These are phyloP conservation scores for Orycteropus afer DNA, from an alignment of 2,113 vertebrate genomes.

Conservation along the genomic window DNA sequence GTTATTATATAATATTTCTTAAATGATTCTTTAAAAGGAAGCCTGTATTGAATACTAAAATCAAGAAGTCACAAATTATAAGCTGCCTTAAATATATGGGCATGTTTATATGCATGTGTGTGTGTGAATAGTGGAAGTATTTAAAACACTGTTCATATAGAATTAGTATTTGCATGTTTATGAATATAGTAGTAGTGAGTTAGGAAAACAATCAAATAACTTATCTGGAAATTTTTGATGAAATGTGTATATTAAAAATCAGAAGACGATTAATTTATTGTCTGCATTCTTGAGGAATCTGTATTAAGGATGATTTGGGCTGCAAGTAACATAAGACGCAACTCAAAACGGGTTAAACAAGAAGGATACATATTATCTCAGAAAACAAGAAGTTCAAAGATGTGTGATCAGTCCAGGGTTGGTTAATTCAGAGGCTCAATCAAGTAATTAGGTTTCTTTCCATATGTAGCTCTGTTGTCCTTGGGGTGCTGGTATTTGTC, in stretches of 20 bases:
- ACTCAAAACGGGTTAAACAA: background rate
- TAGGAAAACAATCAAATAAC: background rate
- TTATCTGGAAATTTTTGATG: background rate
- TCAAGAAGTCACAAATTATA: background rate
- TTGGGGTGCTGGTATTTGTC: background rate
- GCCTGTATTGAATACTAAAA: background rate
- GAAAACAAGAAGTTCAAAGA: background rate
- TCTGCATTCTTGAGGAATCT: background rate
- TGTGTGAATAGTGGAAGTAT: background rate
- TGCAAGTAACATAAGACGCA: background rate
- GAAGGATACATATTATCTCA: background rate
- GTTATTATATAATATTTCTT: background rate
- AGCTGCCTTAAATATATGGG: background rate
- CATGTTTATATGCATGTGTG: background rate
- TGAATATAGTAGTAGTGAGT: background rate
- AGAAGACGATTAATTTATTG: background rate
- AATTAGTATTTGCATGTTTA: background rate
- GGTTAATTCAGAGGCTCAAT: background rate
- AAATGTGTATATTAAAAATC: background rate
- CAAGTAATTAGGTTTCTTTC: background rate
- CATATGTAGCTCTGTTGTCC: background rate
- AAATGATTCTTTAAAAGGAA: background rate
- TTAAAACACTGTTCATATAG: background rate
- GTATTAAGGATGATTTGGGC: background rate
- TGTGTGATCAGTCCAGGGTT: background rate